Evolutionary conservation across 2,888 invertebrate genomes (phyloP).

Genomic region (Amiota mariae): DNA sequence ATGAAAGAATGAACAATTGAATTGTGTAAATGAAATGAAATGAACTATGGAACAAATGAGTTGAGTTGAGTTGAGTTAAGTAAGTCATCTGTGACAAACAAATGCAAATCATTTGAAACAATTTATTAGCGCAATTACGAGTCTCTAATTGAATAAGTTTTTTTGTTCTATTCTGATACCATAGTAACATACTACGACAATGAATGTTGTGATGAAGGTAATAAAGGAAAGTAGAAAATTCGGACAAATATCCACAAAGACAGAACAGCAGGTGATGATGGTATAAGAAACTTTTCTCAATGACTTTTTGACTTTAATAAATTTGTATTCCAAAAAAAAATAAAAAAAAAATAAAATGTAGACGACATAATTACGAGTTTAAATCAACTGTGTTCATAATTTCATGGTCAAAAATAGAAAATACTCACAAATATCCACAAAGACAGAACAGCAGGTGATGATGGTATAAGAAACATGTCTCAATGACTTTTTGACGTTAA

Average conservation of each 20-base stretch:
- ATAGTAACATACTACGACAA: no score
- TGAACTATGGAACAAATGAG: not conserved
- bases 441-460: not conserved
- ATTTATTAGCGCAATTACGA: constrained; percentile 64
- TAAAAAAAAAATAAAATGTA: no score
- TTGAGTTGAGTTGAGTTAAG: not conserved
- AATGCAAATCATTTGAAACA: constrained; percentile 50
- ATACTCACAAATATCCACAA: not conserved
- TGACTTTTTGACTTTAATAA: no score
- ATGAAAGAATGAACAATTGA: not conserved
- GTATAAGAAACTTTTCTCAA: no score
- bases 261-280: not conserved
- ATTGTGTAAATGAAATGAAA: not conserved
- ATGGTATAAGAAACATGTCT: no score
- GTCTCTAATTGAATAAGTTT: constrained; percentile 54
- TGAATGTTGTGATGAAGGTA: no score
- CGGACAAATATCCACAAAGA: not conserved
- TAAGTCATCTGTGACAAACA: constrained; percentile 38
- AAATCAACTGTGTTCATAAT: no score
- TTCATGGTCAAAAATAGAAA: not conserved
- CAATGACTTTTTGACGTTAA: no score
- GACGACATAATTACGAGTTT: no score
- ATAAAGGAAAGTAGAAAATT: not conserved
- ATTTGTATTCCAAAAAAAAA: no score
- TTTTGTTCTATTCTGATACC: not conserved